These are phyloP conservation scores for Drosophila ezoana DNA, from an alignment of 2,888 invertebrate genomes.

Conservation along the genomic window DNA sequence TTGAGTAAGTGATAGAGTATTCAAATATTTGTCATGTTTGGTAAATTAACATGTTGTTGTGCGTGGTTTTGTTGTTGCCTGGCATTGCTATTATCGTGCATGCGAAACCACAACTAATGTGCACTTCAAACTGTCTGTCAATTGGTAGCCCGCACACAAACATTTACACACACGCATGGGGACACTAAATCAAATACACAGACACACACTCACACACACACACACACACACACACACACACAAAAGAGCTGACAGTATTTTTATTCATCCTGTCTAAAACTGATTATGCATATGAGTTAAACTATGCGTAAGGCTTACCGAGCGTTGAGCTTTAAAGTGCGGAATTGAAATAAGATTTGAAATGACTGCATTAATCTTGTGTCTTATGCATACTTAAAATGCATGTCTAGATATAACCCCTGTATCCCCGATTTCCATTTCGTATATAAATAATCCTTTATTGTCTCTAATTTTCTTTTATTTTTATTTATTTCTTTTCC, in stretches of 20 bases:
- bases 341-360: slow-evolving; percentile 3
- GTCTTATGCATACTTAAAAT: neutral
- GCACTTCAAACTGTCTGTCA: slow-evolving; percentile 70
- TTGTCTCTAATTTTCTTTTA: slow-evolving; percentile 7
- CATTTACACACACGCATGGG: slow-evolving; percentile 4
- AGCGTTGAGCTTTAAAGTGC: slow-evolving; percentile 23
- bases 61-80: slow-evolving; percentile 37
- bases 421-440: slow-evolving; percentile 21
- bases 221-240: slow-evolving; percentile 6
- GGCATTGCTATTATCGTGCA: slow-evolving; percentile 59
- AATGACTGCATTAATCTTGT: neutral
- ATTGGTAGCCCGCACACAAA: slow-evolving; percentile 50
- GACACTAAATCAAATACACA: slow-evolving; percentile 42
- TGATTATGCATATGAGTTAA: slow-evolving; percentile 23
- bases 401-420: neutral
- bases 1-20: slow-evolving; percentile 24
- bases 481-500: slow-evolving; percentile 9
- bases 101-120: slow-evolving; percentile 73
- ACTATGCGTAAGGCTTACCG: neutral
- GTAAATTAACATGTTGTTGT: slow-evolving; percentile 11
- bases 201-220: slow-evolving; percentile 4
- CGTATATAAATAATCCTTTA: slow-evolving; percentile 35
- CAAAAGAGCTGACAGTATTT: slow-evolving; percentile 33
- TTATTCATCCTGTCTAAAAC: slow-evolving; percentile 35
- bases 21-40: neutral